Conservation (phyloP, 2,797 vertebrate genomes). For the Parambassis ranga region DNA sequence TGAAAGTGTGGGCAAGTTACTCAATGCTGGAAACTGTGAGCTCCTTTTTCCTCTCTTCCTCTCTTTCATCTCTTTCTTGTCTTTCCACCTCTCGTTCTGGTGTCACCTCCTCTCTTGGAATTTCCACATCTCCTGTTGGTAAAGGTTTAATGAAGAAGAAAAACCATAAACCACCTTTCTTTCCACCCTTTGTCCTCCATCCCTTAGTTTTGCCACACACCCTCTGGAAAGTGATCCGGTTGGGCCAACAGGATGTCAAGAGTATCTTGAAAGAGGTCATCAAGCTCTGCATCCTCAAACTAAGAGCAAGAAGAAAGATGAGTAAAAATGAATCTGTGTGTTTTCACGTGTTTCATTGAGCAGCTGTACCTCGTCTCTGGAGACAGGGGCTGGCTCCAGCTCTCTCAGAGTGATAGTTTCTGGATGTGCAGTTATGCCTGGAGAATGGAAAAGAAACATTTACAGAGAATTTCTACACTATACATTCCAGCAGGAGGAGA, state of each 20-base stretch:
- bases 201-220: constrained; percentile 26
- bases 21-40: constrained; percentile 50
- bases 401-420: constrained; percentile 76
- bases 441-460: constrained; percentile 3
- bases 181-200: not conserved
- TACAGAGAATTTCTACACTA: no score
- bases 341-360: not conserved
- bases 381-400: constrained; percentile 17
- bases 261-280: constrained; percentile 35
- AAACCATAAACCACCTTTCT: not conserved
- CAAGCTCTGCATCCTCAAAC: constrained; percentile 76
- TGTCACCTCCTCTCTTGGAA: constrained; percentile 4
- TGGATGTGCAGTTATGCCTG: constrained; percentile 70
- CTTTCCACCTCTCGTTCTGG: constrained; percentile 30
- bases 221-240: constrained; percentile 60
- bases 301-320: constrained; percentile 22
- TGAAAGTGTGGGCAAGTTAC: constrained; percentile 41
- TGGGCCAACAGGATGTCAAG: constrained; percentile 69
- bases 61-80: constrained; percentile 18
- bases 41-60: constrained; percentile 29
- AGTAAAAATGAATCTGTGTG: not conserved
- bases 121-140: constrained; percentile 24
- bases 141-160: not conserved
- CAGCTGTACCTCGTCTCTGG: constrained; percentile 43
- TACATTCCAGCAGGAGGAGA: constrained; percentile 3